phyloP scores from a whole-genome alignment of 2,113 vertebrate genomes.

The Chloropsis hardwickii region DNA sequence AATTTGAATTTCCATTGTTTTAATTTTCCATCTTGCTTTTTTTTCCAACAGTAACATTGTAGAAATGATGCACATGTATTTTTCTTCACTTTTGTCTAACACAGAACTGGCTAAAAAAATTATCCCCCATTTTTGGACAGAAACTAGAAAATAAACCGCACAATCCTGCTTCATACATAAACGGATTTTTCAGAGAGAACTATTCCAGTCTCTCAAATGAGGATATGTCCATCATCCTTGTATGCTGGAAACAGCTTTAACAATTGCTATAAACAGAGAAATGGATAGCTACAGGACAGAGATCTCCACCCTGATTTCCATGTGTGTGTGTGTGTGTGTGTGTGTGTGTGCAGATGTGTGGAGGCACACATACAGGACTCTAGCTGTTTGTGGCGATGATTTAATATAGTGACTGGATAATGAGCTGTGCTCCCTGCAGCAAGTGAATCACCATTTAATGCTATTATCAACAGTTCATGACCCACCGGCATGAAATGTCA shows the following conservation, averaged over 20 bases:
- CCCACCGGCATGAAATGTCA: conserved; percentile 81
- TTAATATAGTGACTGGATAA: conserved; percentile 77
- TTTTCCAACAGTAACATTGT: not conserved
- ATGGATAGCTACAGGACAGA: not conserved
- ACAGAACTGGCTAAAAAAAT: not conserved
- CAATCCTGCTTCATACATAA: not conserved
- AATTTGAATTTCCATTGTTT: conserved; percentile 19
- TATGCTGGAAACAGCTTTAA: not conserved
- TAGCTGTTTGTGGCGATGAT: conserved; percentile 71
- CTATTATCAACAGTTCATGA: conserved; percentile 84
- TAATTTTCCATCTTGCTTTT: not conserved
- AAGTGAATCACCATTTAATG: conserved; percentile 81
- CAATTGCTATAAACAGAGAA: not conserved
- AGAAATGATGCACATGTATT: not conserved
- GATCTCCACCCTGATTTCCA: not conserved
- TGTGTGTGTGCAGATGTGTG: not conserved
- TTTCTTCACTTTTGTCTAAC: not conserved
- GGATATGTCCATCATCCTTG: not conserved
- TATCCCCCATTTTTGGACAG: not conserved
- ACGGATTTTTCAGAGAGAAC: not conserved
- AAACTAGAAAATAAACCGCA: not conserved
- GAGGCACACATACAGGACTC: not conserved
- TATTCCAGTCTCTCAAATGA: not conserved
- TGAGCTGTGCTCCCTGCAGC: conserved; percentile 75
- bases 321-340: not conserved